Base-by-base conservation (phyloP, 1,140 invertebrate genomes). In the Battus philenor region DNA sequence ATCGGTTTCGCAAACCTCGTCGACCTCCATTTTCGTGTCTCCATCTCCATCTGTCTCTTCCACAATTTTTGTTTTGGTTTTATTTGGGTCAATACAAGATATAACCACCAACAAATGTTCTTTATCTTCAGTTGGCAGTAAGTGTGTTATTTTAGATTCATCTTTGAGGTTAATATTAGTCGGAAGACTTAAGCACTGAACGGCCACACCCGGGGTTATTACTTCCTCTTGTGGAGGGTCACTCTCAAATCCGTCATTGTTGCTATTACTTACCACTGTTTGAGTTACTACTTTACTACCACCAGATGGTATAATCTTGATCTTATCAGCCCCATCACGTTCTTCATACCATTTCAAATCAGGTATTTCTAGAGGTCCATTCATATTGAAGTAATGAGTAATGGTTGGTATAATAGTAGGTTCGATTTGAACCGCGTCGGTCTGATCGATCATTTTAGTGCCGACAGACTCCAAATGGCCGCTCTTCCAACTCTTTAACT, bases 41-140 rank as follows among this genome's bases (percentile, higher is more conserved):
- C 68, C 55, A 18, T 77, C 68, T 3, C 50, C 47, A 36, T 83
- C 77, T 0, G 51, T 58, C 12, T 30, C 29, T 11, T 73, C 68
- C 8, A 64, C 58, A n/a, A n/a, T n/a, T 41, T 71, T 70, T 5
- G 46, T 26, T 51, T 75, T 77, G 0, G 72, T 15, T 39, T 72
- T 68, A 4, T 68, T 59, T 2, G 67, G 66, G 20, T 78, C 68
- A 4, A 82, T 72, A 31, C 79, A 79, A 33, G 87, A 89, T 47
- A 92, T 75, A 1, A 90, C 89, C 7, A 92, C 90, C 26, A 92
- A 85, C 18, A 93, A 68, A 73, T 91, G 88, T 44, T 83, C 85
- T 10, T 90, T 90, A 56, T 92, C 91, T 47, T 89, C 89, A 1
- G 90, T 90, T 0, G 91, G 87, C 26, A 90, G 57, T 6, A 92